Base-by-base conservation (phyloP, 2,797 vertebrate species). In the Xiphophorus birchmanni region DNA sequence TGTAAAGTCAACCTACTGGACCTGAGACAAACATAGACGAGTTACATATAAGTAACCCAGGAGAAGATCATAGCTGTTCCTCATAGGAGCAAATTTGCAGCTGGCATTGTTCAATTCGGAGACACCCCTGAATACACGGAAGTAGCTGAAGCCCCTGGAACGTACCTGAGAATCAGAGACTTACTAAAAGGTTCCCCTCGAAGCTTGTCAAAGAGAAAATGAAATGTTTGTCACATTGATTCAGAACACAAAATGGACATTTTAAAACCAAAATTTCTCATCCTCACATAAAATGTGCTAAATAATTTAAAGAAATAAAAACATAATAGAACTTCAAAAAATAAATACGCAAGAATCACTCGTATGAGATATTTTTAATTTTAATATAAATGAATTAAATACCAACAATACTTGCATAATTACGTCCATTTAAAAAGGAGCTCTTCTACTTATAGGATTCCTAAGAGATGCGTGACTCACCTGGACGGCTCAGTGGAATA, bases 101-200 rank as follows among this genome's bases (percentile, higher is more conserved):
- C 91, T 0, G 98, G 98, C 37, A 99, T 99, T 21, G 97, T 98
- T 54, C 98, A 97, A 0, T 99, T 99, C 77, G 99, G 99, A 86
- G 98, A 98, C 80, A 99, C 99, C 5, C 99, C 98, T 5, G 97
- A 99, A 79, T 99, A 96, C 85, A 98, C 97, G 11, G 99, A 99
- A 58, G 97, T 99, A 90, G 97, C 97, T 0, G 97, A 98, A 82
- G 96, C 97, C 1, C 99, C 98, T 0, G 99, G 99, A 29, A 96
- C 97, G 80, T 99, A 99, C 88, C 96, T 99, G 47, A 95, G 91
- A 82, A 98, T 99, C 92, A 96, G 98, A 92, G 97, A 92, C 72
- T 91, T 98, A 78, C 93, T 99, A 48, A 99, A 98, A 94, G 94
- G 97, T 84, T 99, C 98, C 4, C 99, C 98, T 26, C 96, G 98